Percentiles rank a stretch among this genome's conserved stretches.
Conservation (phyloP, 2,888 invertebrate genomes). For the Pristionchus arcanus region DNA sequence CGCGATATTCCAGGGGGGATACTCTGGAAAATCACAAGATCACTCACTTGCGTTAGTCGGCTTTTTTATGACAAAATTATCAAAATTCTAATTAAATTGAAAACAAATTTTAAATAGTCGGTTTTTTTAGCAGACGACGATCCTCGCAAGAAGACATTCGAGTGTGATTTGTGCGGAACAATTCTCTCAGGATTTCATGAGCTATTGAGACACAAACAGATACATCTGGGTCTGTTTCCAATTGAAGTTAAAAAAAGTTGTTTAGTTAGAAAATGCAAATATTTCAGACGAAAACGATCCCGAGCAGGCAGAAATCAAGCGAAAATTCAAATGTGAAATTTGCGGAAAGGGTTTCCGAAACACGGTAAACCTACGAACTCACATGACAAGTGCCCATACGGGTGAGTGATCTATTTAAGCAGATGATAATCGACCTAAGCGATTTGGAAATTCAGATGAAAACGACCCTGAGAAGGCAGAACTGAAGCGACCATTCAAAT, state of each 20-base stretch:
- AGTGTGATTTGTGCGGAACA: neutral
- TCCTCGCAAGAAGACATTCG: neutral
- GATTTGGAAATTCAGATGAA: neutral
- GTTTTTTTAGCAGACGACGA: too few relatives aligned
- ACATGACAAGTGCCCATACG: neutral
- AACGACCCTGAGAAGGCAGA: neutral
- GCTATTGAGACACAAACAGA: neutral
- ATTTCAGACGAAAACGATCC: neutral
- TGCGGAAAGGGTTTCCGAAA: neutral
- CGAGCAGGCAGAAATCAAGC: neutral
- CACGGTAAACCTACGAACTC: neutral
- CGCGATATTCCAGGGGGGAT: too few relatives aligned
- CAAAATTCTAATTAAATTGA: neutral
- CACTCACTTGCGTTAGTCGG: too few relatives aligned
- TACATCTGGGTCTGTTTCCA: neutral
- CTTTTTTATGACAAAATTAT: too few relatives aligned
- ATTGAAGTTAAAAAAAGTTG: too few relatives aligned
- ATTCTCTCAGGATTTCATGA: neutral
- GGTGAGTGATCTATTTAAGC: neutral
- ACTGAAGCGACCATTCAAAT: neutral
- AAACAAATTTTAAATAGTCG: too few relatives aligned
- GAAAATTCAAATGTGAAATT: neutral
- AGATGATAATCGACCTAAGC: too few relatives aligned
- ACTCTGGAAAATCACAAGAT: too few relatives aligned
- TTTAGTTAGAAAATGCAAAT: too few relatives aligned